Evolutionary conservation across 2,888 invertebrate species (phyloP), one percentile per base, ranked within the genome.

Genomic region (Epiblema foenella): DNA sequence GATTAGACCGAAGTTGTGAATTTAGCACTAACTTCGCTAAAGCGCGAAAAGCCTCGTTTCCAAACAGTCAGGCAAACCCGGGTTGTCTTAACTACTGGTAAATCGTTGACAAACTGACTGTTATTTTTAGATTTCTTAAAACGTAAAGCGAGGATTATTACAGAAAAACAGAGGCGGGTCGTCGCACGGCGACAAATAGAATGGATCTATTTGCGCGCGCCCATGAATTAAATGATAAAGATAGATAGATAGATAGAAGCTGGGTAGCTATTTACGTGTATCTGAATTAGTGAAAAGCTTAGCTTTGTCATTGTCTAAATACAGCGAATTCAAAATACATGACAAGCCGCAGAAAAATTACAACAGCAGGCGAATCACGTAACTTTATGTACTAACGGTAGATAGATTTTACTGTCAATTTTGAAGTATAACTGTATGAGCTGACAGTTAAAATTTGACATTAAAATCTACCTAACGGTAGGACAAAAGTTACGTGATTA

Each of bases 161-260:
- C 46, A 69, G 69, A 69, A 69, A 65, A 60, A 54, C 58, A 33
- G 54, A 59, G 42, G 70, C 66, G 33, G 65, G 60, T 60, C 60
- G 54, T 33, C 66, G 70, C 66, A 59, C 66, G 52, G 46, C 58
- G 59, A 46, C 60, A 66, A 70, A 66, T 70, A 70, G 66, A 60
- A 39, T 39, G 46, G 56, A 60, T 64, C 59, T 68, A 62, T 68
- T 68, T 68, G 57, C 69, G 54, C 64, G 52, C 64, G 64, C 64
- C 69, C 64, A 58, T 58, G 64, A 69, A 69, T 64, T 58, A 52
- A 65, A 59, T 69, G 64, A 69, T 59, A 65, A 69, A 65, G 69
- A 69, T 69, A 64, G 63, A 39, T 46, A n/a, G n/a, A n/a, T n/a
- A n/a, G n/a, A n/a, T n/a, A n/a, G n/a, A n/a, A n/a, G n/a, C 24